Percentiles rank a stretch among this genome's conserved stretches.
Conservation (phyloP, 2,113 vertebrate species). For the Megalops atlanticus region DNA sequence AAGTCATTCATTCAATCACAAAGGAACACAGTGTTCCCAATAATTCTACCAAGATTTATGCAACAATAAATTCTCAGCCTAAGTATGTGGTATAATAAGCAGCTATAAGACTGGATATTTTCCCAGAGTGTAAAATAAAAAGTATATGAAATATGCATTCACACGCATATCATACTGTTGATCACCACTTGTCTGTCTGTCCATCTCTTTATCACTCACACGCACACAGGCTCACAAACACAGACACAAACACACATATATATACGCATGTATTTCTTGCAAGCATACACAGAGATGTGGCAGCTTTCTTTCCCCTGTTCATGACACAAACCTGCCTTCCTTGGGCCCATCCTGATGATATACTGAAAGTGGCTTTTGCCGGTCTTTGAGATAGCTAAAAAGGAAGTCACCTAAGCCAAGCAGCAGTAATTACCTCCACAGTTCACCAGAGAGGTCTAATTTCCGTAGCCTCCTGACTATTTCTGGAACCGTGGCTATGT, state of each 20-base stretch:
- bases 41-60: conserved; percentile 41
- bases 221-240: background rate
- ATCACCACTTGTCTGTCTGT: no score
- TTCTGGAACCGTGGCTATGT: conserved; percentile 53
- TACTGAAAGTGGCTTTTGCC: conserved; percentile 48
- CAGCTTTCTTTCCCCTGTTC: background rate
- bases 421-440: conserved; percentile 62
- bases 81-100: conserved; percentile 28
- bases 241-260: background rate
- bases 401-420: conserved; percentile 55
- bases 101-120: conserved; percentile 11
- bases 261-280: background rate
- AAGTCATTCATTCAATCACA: conserved; percentile 62
- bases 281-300: background rate
- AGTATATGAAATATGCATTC: background rate
- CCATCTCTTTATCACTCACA: background rate
- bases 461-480: conserved; percentile 55
- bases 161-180: background rate
- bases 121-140: background rate
- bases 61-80: conserved; percentile 37
- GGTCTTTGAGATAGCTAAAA: conserved; percentile 41
- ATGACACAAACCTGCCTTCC: conserved; percentile 9
- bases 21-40: conserved; percentile 50
- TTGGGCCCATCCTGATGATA: conserved; percentile 24
- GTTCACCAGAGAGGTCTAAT: conserved; percentile 62